A percentile compares a stretch with the other conserved stretches of the same genome.
Evolutionary conservation across 2,888 invertebrate species (phyloP).

Genomic region (Hypena proboscidalis): DNA sequence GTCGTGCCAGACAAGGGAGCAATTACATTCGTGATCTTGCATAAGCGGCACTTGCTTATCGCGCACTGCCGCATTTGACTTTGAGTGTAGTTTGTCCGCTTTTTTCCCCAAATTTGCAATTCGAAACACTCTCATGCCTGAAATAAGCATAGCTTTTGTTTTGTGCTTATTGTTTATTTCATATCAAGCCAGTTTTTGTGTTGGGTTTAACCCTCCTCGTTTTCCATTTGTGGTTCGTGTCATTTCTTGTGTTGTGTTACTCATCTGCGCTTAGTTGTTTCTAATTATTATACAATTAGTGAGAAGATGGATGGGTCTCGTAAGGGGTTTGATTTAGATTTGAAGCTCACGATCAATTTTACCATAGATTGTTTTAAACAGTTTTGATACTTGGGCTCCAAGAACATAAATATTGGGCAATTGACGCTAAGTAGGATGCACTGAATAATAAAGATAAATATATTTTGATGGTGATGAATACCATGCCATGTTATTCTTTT

Average conservation of each 20-base stretch:
- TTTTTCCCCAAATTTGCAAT: slow-evolving; percentile 83
- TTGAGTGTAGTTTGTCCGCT: slow-evolving; percentile 78
- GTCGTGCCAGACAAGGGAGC: slow-evolving; percentile 85
- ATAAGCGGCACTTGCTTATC: slow-evolving; percentile 85
- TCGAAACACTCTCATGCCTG: slow-evolving; percentile 74
- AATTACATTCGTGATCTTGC: slow-evolving; percentile 87
- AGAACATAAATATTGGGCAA: too few relatives aligned
- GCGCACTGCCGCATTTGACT: slow-evolving; percentile 82
- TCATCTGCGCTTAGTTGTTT: slow-evolving; percentile 58
- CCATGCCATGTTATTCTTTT: too few relatives aligned
- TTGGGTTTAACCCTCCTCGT: slow-evolving; percentile 31
- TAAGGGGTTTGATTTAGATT: slow-evolving; percentile 55
- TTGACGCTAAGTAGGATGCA: too few relatives aligned
- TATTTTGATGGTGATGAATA: too few relatives aligned
- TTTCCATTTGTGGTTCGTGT: slow-evolving; percentile 26
- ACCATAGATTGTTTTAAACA: slow-evolving; percentile 11
- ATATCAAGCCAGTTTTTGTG: slow-evolving; percentile 38
- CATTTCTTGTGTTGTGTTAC: slow-evolving; percentile 46
- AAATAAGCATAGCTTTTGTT: slow-evolving; percentile 61
- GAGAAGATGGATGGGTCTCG: slow-evolving; percentile 60
- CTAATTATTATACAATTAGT: slow-evolving; percentile 72
- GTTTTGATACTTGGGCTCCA: slow-evolving; percentile 11
- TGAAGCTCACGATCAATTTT: slow-evolving; percentile 51
- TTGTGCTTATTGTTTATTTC: slow-evolving; percentile 48
- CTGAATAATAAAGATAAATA: too few relatives aligned